A percentile compares a stretch with the other conserved stretches of the same genome.
Conservation (phyloP, 2,797 vertebrate species). For the Pipistrellus kuhlii region DNA sequence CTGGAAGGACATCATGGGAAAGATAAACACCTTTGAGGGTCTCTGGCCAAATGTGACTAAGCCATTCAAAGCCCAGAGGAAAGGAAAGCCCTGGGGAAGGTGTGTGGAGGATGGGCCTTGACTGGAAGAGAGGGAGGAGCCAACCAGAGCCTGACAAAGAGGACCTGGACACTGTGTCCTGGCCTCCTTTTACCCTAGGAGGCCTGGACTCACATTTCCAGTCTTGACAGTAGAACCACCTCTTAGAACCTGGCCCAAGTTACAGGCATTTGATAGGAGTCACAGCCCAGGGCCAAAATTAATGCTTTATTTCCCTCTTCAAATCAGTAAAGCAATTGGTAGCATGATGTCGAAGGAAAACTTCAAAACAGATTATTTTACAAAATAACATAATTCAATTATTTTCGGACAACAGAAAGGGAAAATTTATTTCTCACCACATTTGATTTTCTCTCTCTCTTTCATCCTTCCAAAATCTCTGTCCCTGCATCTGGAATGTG, state of each 20-base stretch:
- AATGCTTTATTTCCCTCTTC: not conserved
- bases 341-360: constrained; percentile 61
- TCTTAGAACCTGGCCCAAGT: not conserved
- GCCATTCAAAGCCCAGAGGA: not conserved
- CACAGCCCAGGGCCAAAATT: not conserved
- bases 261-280: constrained; percentile 21
- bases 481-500: constrained; percentile 70
- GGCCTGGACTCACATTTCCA: not conserved
- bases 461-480: constrained; percentile 77
- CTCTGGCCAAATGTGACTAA: not conserved
- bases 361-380: constrained; percentile 75
- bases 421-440: constrained; percentile 61
- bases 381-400: constrained; percentile 74
- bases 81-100: not conserved
- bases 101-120: not conserved
- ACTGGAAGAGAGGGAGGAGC: not conserved
- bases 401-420: constrained; percentile 54
- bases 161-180: not conserved
- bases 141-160: not conserved
- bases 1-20: fast-evolving
- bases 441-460: constrained; percentile 72
- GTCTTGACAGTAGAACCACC: not conserved
- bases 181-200: not conserved
- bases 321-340: constrained; percentile 11
- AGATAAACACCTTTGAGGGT: not conserved